These are phyloP conservation scores for Cyanoderma ruficeps DNA, from an alignment of 2,113 vertebrate species.

Conservation along the genomic window DNA sequence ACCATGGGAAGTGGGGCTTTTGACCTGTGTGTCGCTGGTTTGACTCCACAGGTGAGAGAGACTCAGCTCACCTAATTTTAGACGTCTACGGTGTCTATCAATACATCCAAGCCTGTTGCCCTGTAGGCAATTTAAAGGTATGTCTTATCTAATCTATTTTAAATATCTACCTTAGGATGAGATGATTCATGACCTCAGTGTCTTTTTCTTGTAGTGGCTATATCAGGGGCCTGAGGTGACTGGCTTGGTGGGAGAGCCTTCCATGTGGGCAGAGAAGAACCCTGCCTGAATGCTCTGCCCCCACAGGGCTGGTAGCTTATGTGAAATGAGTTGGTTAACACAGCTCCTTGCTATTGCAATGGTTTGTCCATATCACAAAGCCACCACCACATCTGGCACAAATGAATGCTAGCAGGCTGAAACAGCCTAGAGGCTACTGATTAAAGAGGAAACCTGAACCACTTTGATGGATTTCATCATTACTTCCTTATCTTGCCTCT, in stretches of 20 bases:
- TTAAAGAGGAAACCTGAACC: background rate
- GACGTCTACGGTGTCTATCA: background rate
- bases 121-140: background rate
- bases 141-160: slow-evolving; percentile 17
- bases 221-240: background rate
- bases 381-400: background rate
- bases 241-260: background rate
- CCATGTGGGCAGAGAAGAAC: background rate
- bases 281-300: background rate
- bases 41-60: background rate
- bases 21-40: background rate
- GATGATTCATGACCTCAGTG: background rate
- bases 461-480: slow-evolving; percentile 10
- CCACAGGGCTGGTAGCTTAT: background rate
- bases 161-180: background rate
- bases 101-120: background rate
- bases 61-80: background rate
- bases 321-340: background rate
- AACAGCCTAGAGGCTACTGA: slow-evolving; percentile 41
- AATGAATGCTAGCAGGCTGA: background rate
- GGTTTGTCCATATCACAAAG: background rate
- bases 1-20: background rate
- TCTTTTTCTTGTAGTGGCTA: background rate
- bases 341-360: background rate
- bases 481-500: background rate